Percentiles rank a stretch among this genome's conserved stretches.
Evolutionary conservation across 2,888 invertebrate genomes (phyloP).

Genomic region (Anticlea derivata): DNA sequence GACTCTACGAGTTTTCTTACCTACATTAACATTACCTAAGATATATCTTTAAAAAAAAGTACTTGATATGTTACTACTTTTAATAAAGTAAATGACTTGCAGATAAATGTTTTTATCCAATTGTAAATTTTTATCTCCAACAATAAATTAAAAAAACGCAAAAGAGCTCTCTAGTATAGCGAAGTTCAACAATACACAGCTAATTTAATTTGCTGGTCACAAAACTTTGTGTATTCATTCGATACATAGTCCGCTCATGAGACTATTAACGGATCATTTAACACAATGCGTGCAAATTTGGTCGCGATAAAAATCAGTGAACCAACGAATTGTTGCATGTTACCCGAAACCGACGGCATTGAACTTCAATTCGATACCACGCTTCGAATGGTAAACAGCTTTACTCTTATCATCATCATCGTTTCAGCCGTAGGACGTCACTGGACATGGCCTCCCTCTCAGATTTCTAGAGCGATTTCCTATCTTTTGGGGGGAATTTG

Average conservation of each 20-base stretch:
- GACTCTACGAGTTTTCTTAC: not conserved
- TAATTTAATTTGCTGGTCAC: constrained; percentile 29
- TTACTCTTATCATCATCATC: too few species aligned
- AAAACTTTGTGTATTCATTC: constrained; percentile 34
- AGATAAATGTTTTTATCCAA: too few species aligned
- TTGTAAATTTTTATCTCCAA: too few species aligned
- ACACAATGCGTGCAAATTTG: constrained; percentile 65
- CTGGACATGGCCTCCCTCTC: too few species aligned
- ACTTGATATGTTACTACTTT: too few species aligned
- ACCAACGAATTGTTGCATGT: constrained; percentile 60
- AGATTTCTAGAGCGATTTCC: too few species aligned
- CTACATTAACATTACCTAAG: too few species aligned
- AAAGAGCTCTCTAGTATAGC: not conserved
- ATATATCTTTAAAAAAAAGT: too few species aligned
- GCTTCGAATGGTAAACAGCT: constrained; percentile 48
- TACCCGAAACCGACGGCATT: constrained; percentile 66
- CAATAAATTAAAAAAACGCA: too few species aligned
- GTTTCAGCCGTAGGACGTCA: too few species aligned
- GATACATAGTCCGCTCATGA: constrained; percentile 36
- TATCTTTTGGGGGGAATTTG: too few species aligned
- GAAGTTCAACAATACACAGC: constrained; percentile 13
- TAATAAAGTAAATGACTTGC: too few species aligned
- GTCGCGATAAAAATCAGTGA: constrained; percentile 63
- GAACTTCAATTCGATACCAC: constrained; percentile 67
- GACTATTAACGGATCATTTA: constrained; percentile 62